Evolutionary conservation across 2,797 vertebrate species (phyloP).

Genomic region (Pangasius larnaudii): DNA sequence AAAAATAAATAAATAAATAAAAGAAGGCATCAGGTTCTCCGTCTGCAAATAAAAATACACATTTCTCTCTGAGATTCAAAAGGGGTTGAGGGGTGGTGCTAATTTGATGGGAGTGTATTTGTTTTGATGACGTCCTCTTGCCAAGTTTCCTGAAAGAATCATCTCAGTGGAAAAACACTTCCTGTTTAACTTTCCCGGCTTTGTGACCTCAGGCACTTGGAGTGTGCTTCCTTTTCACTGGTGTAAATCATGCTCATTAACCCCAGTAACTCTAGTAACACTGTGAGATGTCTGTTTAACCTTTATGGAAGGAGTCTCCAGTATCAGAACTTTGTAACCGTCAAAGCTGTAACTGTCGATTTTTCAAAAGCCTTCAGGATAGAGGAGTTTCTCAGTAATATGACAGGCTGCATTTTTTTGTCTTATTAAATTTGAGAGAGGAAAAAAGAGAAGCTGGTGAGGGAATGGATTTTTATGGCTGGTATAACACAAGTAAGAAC

Average conservation of each 20-base stretch:
- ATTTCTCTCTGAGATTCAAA: neutral
- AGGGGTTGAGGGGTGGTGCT: neutral
- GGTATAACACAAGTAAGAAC: neutral
- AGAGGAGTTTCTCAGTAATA: neutral
- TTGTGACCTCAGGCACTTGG: constrained; percentile 66
- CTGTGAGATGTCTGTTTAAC: neutral
- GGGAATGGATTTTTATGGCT: neutral
- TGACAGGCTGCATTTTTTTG: neutral
- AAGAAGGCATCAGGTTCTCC: constrained; percentile 70
- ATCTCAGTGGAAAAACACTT: constrained; percentile 33
- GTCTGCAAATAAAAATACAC: constrained; percentile 9
- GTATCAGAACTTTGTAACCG: neutral
- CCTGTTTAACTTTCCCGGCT: constrained; percentile 23
- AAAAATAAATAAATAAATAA: constrained; percentile 57
- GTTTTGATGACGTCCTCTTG: neutral
- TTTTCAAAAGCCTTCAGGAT: neutral
- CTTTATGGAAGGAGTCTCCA: constrained; percentile 2
- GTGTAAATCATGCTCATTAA: neutral
- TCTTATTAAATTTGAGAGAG: neutral
- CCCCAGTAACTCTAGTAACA: neutral
- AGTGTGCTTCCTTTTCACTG: neutral
- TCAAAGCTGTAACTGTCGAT: neutral
- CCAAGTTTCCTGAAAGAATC: constrained; percentile 31
- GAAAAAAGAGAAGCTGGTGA: neutral
- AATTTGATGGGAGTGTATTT: neutral